These are phyloP conservation scores for Hirundichthys speculiger DNA, from an alignment of 2,113 vertebrate species.

Conservation along the genomic window DNA sequence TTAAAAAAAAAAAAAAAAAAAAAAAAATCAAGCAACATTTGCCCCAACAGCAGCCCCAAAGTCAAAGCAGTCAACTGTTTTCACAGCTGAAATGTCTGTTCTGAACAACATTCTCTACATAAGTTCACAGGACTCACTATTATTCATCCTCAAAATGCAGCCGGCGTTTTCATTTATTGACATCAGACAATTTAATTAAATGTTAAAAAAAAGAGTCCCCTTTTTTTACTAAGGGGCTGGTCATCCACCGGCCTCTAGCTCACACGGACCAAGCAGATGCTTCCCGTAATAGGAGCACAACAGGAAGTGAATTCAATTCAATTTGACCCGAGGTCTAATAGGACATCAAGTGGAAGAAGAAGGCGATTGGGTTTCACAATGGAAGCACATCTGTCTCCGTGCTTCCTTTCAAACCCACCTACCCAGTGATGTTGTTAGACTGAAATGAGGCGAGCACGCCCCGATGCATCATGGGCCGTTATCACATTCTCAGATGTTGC, in stretches of 20 bases:
- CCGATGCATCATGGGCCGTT: slow-evolving; percentile 49
- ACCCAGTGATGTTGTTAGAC: slow-evolving; percentile 32
- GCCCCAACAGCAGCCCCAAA: too few relatives aligned
- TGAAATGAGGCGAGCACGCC: slow-evolving; percentile 42
- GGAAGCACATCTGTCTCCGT: slow-evolving; percentile 70
- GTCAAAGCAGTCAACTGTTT: too few relatives aligned
- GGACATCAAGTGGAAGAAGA: slow-evolving; percentile 62
- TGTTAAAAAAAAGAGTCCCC: slow-evolving; percentile 28
- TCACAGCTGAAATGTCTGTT: too few relatives aligned
- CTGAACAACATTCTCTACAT: too few relatives aligned
- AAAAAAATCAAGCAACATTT: too few relatives aligned
- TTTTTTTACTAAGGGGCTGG: slow-evolving; percentile 29
- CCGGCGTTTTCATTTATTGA: slow-evolving; percentile 55
- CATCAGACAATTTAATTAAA: slow-evolving; percentile 59
- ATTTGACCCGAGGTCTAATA: slow-evolving; percentile 72
- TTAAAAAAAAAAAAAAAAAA: too few relatives aligned
- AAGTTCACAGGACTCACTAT: not conserved
- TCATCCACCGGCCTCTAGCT: slow-evolving; percentile 15
- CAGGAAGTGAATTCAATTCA: slow-evolving; percentile 73
- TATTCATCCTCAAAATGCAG: slow-evolving; percentile 35
- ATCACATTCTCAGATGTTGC: slow-evolving; percentile 55
- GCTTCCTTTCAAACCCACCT: slow-evolving; percentile 40
- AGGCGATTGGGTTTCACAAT: slow-evolving; percentile 72
- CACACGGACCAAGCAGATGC: slow-evolving; percentile 64
- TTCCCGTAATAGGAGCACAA: slow-evolving; percentile 66